Base-by-base conservation (phyloP, 1,140 invertebrate species). In the Drosophila parvula region DNA sequence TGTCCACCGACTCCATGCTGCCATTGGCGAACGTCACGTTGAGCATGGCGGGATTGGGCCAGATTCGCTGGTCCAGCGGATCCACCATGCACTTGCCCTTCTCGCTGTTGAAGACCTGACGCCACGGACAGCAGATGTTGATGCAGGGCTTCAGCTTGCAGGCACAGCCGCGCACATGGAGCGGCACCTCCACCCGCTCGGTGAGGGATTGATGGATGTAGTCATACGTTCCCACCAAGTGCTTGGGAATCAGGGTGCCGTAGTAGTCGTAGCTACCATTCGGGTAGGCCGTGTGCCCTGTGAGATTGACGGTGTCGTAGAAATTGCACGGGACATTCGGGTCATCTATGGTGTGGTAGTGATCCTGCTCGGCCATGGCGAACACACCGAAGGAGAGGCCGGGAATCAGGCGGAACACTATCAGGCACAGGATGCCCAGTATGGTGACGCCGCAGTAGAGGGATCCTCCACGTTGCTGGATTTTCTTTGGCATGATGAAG, bases 61-160 rank as follows among this genome's bases (percentile, higher is more conserved):
- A 91, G 7, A 47, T 32, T 7, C 70, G 51, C 10, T 67, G 28
- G 8, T 57, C 38, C 22, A 10, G 40, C 5, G 59, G 70, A 40
- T 91, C 74, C 1, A 74, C 62, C 9, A 36, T 14, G 32, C 90
- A 91, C 4, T 58, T 50, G 0, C 60, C 68, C 27, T 18, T 36
- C 7, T 22, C 43, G 22, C 38, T 16, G 22, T 73, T 69, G n/a
- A 68, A 91, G 4, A 68, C 38, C 6, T 77, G 57, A 0, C 82
- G 85, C 84, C 84, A 91, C 0, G 90, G 90, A 58, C 91, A 92
- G 41, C 91, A 92, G 6, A 92, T 79, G 30, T 91, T 91, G 5
- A 92, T 55, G 48, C 91, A 92, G 3, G 89, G 43, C 65, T 91
- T 91, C 41, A 92, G n/a, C 30, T 91, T 85, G 57, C 91, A 92